Evolutionary conservation across 1,140 invertebrate genomes (phyloP).

Genomic region (Brachionus koreanus): DNA sequence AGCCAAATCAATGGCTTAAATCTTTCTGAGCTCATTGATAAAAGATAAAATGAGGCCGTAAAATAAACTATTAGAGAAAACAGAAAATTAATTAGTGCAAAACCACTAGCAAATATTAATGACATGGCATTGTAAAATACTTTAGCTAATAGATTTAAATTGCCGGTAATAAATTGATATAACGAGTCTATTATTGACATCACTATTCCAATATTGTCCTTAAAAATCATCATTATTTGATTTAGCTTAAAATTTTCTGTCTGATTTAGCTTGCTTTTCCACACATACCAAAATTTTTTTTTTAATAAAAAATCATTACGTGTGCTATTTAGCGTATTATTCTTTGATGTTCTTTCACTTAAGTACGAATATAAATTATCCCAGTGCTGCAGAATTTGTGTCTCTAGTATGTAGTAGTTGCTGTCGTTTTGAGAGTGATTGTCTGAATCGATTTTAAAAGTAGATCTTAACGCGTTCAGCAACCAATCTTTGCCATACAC

Average conservation of each 20-base stretch:
- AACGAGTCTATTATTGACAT: conserved; percentile 16
- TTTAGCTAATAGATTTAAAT: background rate
- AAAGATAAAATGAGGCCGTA: conserved; percentile 17
- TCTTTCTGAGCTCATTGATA: background rate
- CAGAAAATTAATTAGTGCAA: conserved; percentile 39
- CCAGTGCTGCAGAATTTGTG: conserved; percentile 77
- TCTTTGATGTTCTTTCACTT: background rate
- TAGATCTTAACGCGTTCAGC: conserved; percentile 68
- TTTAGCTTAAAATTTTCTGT: background rate
- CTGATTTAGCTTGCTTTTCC: background rate
- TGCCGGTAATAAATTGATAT: background rate
- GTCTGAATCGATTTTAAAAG: conserved; percentile 44
- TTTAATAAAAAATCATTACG: background rate
- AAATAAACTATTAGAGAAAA: conserved; percentile 36
- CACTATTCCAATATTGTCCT: conserved; percentile 19
- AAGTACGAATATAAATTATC: conserved; percentile 73
- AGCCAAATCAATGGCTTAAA: background rate
- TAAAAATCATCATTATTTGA: background rate
- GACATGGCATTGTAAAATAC: conserved; percentile 20
- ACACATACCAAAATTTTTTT: conserved; percentile 12
- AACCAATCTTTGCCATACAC: conserved; percentile 80
- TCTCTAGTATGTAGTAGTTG: conserved; percentile 66
- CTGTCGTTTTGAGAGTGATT: conserved; percentile 52
- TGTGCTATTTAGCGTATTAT: background rate
- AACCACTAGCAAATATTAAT: background rate